Conservation (phyloP, 1,140 invertebrate species). For the Plutomurus gul region DNA sequence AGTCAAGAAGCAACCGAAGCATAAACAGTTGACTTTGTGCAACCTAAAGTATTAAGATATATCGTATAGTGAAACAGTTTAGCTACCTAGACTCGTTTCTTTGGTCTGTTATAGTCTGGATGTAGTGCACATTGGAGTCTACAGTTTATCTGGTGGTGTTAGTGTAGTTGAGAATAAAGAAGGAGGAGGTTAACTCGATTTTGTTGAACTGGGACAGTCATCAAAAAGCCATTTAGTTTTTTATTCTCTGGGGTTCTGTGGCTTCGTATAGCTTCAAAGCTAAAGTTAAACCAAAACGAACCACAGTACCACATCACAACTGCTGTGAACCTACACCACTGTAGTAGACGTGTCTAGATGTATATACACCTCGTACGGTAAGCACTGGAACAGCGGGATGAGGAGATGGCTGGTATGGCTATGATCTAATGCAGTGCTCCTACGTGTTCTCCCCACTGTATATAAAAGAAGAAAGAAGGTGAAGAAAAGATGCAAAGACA, state of each 20-base stretch:
- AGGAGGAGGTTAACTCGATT: constrained; percentile 25
- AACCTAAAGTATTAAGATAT: no score
- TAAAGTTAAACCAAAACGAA: constrained; percentile 1
- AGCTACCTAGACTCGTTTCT: no score
- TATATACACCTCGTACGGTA: background rate
- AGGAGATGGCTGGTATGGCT: no score
- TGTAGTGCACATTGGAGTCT: background rate
- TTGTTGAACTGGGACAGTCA: constrained; percentile 28
- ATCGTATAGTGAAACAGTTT: no score
- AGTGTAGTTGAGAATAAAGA: constrained; percentile 1
- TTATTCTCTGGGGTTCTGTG: background rate
- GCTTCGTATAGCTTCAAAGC: background rate
- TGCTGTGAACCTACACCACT: background rate
- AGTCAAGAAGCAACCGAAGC: no score
- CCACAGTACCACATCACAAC: background rate
- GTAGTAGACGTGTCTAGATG: background rate
- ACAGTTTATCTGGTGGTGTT: background rate
- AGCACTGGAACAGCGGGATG: no score
- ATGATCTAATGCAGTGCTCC: no score
- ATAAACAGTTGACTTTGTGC: no score
- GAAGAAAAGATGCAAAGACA: background rate
- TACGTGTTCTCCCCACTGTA: no score
- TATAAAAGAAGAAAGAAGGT: background rate
- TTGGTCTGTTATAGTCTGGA: no score
- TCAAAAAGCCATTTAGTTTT: constrained; percentile 25